phyloP scores from a whole-genome alignment of 2,888 invertebrate species.

The Drosophila mimica region DNA sequence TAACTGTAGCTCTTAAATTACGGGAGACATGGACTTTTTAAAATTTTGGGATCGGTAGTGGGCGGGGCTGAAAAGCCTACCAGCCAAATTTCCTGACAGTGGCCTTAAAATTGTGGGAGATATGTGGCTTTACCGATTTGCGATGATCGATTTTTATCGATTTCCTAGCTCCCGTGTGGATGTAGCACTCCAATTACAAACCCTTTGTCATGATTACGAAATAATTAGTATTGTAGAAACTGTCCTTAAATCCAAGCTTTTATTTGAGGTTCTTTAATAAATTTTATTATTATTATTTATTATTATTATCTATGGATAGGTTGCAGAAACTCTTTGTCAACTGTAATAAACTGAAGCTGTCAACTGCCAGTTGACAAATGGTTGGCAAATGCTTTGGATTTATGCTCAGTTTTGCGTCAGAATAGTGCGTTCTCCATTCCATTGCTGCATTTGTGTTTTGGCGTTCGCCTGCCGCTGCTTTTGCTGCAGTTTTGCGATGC shows the following conservation, averaged over 20 bases:
- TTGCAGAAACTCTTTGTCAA: not conserved
- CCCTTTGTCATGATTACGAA: not conserved
- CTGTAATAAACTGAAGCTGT: not conserved
- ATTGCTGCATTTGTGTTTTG: conserved; percentile 13
- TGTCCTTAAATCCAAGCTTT: not conserved
- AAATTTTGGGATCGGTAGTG: too few relatives aligned
- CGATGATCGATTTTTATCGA: too few relatives aligned
- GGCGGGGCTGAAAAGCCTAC: too few relatives aligned
- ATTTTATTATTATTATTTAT: not conserved
- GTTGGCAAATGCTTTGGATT: conserved; percentile 17
- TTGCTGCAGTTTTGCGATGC: conserved; percentile 36
- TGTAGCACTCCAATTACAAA: not conserved
- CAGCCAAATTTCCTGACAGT: too few relatives aligned
- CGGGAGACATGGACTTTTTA: too few relatives aligned
- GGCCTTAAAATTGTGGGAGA: too few relatives aligned
- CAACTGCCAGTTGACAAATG: conserved; percentile 9
- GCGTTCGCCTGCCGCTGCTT: conserved; percentile 28
- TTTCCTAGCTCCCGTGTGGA: too few relatives aligned
- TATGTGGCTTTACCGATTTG: too few relatives aligned
- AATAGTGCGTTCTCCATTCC: conserved; percentile 12
- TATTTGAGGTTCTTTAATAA: not conserved
- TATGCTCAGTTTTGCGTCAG: conserved; percentile 16
- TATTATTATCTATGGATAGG: not conserved
- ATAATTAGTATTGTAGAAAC: not conserved
- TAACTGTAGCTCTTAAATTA: too few relatives aligned